Evolutionary conservation across 2,888 invertebrate genomes (phyloP).

Genomic region (Pilophorus perplexus): DNA sequence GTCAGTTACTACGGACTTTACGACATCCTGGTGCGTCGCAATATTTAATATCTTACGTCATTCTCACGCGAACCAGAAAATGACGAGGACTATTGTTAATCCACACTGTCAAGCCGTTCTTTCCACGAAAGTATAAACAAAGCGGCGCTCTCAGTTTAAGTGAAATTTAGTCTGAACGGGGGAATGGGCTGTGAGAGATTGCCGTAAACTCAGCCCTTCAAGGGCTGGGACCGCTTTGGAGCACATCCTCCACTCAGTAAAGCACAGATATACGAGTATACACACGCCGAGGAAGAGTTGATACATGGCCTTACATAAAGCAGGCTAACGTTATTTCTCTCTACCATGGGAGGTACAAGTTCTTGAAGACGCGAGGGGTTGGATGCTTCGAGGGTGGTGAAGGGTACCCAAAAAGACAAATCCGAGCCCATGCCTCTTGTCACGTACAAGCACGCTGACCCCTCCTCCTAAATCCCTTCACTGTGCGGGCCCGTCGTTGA

Average conservation of each 20-base stretch:
- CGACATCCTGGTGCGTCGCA: too few species aligned
- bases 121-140: not conserved
- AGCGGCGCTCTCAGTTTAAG: not conserved
- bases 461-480: not conserved
- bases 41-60: too few species aligned
- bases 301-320: conserved; percentile 36
- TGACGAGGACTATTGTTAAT: too few species aligned
- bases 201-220: conserved; percentile 1
- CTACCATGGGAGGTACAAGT: conserved; percentile 3
- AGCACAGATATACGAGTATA: conserved; percentile 8
- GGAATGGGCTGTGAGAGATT: conserved; percentile 9
- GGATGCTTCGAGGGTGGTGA: not conserved
- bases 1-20: too few species aligned
- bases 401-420: conserved; percentile 22
- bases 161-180: conserved; percentile 2
- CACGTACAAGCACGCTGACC: conserved; percentile 23
- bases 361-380: conserved; percentile 12
- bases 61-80: too few species aligned
- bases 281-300: conserved; percentile 2
- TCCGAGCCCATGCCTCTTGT: conserved; percentile 19
- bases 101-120: too few species aligned
- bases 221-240: not conserved
- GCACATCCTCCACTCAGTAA: not conserved
- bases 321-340: conserved; percentile 33
- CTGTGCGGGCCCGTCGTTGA: too few species aligned